phyloP scores from a whole-genome alignment of 2,888 invertebrate genomes.

The Phasia obesa region DNA sequence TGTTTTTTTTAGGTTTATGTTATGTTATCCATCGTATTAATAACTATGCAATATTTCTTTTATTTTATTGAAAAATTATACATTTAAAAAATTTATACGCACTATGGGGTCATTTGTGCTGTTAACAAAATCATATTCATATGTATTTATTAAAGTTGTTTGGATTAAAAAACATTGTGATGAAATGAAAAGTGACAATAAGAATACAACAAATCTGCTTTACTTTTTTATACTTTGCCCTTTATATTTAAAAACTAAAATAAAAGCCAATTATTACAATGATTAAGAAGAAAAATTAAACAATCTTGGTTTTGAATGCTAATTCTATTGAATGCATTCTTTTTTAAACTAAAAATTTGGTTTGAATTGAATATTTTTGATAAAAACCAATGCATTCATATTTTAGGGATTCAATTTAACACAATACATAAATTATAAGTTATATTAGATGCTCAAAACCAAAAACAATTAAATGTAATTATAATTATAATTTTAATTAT shows the following conservation, averaged over 20 bases:
- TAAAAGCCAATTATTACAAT: slow-evolving; percentile 2
- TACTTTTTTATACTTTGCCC: slow-evolving; percentile 72
- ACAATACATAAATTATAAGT: slow-evolving; percentile 17
- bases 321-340: slow-evolving; percentile 21
- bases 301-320: slow-evolving; percentile 13
- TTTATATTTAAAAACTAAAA: slow-evolving; percentile 18
- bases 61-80: slow-evolving; percentile 18
- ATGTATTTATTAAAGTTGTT: slow-evolving; percentile 19
- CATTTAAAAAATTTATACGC: neutral
- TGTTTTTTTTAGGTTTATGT: no score
- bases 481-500: neutral
- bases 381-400: slow-evolving; percentile 22
- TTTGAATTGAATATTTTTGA: neutral
- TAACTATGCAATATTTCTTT: neutral
- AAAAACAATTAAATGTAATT: slow-evolving; percentile 23
- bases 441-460: slow-evolving; percentile 24
- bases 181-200: slow-evolving; percentile 59
- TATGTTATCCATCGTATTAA: no score
- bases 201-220: slow-evolving; percentile 69
- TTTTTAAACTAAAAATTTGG: neutral
- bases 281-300: neutral
- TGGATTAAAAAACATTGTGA: slow-evolving; percentile 47
- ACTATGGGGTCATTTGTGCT: neutral
- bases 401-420: slow-evolving; percentile 23
- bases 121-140: neutral